These are phyloP conservation scores for Drosophila varians DNA, from an alignment of 1,140 invertebrate genomes.

Conservation along the genomic window DNA sequence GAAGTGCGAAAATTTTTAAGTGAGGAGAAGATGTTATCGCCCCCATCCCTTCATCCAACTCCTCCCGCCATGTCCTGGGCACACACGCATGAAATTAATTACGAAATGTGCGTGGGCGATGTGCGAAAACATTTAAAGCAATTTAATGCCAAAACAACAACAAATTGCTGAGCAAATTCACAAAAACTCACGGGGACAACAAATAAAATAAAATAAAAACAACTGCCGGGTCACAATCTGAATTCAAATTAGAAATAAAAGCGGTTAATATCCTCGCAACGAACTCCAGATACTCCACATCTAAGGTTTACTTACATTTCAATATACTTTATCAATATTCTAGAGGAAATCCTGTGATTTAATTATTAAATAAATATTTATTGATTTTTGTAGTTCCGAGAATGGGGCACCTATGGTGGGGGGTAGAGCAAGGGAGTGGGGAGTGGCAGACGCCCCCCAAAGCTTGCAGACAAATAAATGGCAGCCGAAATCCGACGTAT, in stretches of 20 bases:
- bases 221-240: constrained; percentile 10
- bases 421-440: not conserved
- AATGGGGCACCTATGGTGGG: too few relatives aligned
- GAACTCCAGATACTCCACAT: too few relatives aligned
- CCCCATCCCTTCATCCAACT: too few relatives aligned
- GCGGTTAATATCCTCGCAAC: too few relatives aligned
- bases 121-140: constrained; percentile 29
- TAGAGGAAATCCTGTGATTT: not conserved
- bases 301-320: too few relatives aligned
- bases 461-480: constrained; percentile 66
- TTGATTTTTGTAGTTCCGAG: too few relatives aligned
- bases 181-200: constrained; percentile 16
- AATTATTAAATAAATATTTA: not conserved
- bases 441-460: not conserved
- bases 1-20: not conserved
- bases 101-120: constrained; percentile 25
- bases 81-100: constrained; percentile 53
- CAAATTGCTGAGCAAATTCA: constrained; percentile 30
- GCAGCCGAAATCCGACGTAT: constrained; percentile 53
- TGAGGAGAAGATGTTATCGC: not conserved
- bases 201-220: not conserved
- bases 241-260: constrained; percentile 28
- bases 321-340: too few relatives aligned
- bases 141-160: constrained; percentile 26
- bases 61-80: not conserved